Conservation (phyloP, 2,113 vertebrate species). For the Lethenteron camtschaticum region DNA sequence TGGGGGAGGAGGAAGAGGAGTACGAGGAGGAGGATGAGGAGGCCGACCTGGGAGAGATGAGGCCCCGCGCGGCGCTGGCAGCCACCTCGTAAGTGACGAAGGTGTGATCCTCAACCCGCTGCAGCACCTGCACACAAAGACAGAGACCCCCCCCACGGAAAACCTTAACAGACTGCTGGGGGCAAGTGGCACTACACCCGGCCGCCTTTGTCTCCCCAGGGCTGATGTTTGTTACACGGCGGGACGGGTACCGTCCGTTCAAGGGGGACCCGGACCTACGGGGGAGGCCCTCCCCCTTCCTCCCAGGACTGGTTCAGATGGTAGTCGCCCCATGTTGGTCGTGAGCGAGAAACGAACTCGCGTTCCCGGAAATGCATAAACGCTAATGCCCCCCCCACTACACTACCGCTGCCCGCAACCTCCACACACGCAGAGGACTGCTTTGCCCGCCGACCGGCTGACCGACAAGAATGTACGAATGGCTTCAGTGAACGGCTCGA, state of each 20-base stretch:
- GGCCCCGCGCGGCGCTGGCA: conserved; percentile 58
- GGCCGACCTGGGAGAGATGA: conserved; percentile 61
- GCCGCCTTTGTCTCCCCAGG: not conserved
- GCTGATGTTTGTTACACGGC: not conserved
- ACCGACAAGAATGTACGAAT: no score
- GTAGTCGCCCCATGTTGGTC: no score
- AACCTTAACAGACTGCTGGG: fast-evolving
- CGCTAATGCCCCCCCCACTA: no score
- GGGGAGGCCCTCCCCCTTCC: not conserved
- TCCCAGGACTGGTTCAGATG: not conserved
- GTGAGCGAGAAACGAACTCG: no score
- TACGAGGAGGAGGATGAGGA: not conserved
- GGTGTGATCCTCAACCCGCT: conserved; percentile 78
- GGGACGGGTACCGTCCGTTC: conserved; percentile 9
- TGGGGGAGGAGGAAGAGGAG: not conserved
- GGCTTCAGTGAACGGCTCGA: no score
- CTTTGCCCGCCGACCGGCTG: no score
- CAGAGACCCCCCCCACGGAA: not conserved
- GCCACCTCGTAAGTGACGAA: conserved; percentile 66
- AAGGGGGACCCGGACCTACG: not conserved
- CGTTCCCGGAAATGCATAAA: no score
- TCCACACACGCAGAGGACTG: no score
- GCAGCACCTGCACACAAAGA: conserved; percentile 37
- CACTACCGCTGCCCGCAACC: no score
- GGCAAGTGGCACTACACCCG: not conserved